These are phyloP conservation scores for Stigmatopora nigra DNA, from an alignment of 2,113 vertebrate genomes.

Conservation along the genomic window DNA sequence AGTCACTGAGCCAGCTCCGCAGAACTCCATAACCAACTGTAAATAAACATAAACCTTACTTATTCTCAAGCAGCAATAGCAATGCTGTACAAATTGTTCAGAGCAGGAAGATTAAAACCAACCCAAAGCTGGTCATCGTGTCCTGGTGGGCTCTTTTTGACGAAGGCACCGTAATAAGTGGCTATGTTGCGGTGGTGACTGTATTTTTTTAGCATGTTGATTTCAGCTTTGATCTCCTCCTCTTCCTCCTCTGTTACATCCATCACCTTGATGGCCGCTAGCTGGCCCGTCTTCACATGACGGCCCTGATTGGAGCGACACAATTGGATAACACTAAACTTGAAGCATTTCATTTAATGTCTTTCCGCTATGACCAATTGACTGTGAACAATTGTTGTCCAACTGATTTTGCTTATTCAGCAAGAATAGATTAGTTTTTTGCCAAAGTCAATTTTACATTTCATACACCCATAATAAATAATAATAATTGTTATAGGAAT, in stretches of 20 bases:
- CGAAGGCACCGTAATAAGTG: slow-evolving; percentile 89
- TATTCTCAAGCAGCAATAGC: background rate
- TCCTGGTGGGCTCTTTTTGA: slow-evolving; percentile 91
- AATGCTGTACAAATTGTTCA: background rate
- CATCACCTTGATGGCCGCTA: slow-evolving; percentile 94
- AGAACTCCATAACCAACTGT: slow-evolving; percentile 92
- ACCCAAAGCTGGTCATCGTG: slow-evolving; percentile 92
- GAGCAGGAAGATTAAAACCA: slow-evolving; percentile 22
- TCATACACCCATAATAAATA: background rate
- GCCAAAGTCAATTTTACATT: slow-evolving; percentile 7
- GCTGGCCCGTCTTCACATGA: slow-evolving; percentile 87
- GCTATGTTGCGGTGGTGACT: slow-evolving; percentile 91
- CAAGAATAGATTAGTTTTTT: slow-evolving; percentile 8
- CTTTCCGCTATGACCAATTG: background rate
- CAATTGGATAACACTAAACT: background rate
- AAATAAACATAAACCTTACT: slow-evolving; percentile 14
- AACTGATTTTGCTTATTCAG: background rate
- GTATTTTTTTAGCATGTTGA: slow-evolving; percentile 94
- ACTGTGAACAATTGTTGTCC: background rate
- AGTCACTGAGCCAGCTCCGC: slow-evolving; percentile 85
- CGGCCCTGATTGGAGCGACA: slow-evolving; percentile 69
- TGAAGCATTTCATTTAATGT: background rate
- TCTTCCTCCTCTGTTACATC: slow-evolving; percentile 92
- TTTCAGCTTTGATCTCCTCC: slow-evolving; percentile 91
- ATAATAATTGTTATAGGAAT: background rate